Conservation (phyloP, 2,888 invertebrate genomes). For the Ophion slaviceki region DNA sequence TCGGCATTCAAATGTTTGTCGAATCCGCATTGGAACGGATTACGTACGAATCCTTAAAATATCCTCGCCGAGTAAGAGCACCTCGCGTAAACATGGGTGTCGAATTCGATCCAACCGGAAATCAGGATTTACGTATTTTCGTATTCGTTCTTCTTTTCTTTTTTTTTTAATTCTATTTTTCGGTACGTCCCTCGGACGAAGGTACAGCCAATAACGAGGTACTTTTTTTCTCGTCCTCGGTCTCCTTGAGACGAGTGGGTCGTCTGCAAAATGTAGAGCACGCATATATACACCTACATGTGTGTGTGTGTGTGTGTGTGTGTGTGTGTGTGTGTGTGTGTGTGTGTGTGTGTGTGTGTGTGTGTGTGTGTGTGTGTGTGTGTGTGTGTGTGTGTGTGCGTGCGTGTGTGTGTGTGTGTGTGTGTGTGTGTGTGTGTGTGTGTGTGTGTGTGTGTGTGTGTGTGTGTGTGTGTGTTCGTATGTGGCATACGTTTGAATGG, state of each 20-base stretch:
- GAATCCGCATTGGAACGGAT: constrained; percentile 43
- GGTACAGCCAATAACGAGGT: constrained; percentile 20
- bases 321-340: no score
- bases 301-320: no score
- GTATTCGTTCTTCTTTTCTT: background rate
- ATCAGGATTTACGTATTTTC: constrained; percentile 42
- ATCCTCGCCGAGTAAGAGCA: constrained; percentile 19
- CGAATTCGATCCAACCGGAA: constrained; percentile 43
- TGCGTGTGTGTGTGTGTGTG: no score
- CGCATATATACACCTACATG: background rate
- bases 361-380: no score
- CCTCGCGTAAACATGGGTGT: constrained; percentile 33
- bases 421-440: no score
- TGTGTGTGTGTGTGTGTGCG: no score
- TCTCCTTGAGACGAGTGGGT: constrained; percentile 1
- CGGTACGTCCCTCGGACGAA: background rate
- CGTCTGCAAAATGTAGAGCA: constrained; percentile 1
- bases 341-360: no score
- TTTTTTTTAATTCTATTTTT: background rate
- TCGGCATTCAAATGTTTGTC: background rate
- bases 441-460: no score
- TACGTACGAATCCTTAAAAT: constrained; percentile 52
- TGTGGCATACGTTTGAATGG: no score
- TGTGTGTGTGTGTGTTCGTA: no score
- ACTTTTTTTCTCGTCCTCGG: constrained; percentile 29